These are phyloP conservation scores for Trematomus loennbergii DNA, from an alignment of 2,113 vertebrate species.

Conservation along the genomic window DNA sequence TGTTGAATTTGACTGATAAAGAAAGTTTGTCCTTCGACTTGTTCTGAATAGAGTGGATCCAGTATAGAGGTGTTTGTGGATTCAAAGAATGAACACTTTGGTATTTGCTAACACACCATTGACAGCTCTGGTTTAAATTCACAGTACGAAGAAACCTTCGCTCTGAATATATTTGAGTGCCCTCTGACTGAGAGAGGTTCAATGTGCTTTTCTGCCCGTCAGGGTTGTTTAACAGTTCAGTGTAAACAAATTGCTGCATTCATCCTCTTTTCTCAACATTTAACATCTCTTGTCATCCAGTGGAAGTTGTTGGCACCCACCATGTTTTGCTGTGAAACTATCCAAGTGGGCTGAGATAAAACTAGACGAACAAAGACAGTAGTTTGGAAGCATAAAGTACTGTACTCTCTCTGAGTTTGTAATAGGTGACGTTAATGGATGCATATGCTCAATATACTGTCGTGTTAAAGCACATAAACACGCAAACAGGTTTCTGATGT, in stretches of 20 bases:
- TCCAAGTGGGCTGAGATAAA: background rate
- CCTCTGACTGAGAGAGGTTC: slow-evolving; percentile 20
- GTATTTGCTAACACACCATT: background rate
- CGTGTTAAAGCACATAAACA: slow-evolving; percentile 18
- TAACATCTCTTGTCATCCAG: slow-evolving; percentile 45
- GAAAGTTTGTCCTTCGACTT: background rate
- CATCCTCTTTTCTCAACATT: slow-evolving; percentile 26
- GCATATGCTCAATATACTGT: slow-evolving; percentile 11
- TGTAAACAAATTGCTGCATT: slow-evolving; percentile 23
- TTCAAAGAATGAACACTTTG: slow-evolving; percentile 7
- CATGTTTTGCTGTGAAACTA: slow-evolving; percentile 6
- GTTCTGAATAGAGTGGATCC: background rate
- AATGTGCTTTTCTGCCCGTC: slow-evolving; percentile 42
- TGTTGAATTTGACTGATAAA: background rate
- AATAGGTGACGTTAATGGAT: background rate
- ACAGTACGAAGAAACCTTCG: slow-evolving; percentile 8
- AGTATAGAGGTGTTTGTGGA: background rate
- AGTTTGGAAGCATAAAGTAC: background rate
- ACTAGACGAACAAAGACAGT: background rate
- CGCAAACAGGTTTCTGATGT: background rate
- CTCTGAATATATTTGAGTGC: slow-evolving; percentile 1
- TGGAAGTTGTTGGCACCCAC: slow-evolving; percentile 29
- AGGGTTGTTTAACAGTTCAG: slow-evolving; percentile 33
- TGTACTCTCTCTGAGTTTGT: background rate
- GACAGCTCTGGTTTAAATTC: slow-evolving; percentile 31